Evolutionary conservation across 1,140 invertebrate genomes (phyloP).

Genomic region (Rhagoletis zephyria): DNA sequence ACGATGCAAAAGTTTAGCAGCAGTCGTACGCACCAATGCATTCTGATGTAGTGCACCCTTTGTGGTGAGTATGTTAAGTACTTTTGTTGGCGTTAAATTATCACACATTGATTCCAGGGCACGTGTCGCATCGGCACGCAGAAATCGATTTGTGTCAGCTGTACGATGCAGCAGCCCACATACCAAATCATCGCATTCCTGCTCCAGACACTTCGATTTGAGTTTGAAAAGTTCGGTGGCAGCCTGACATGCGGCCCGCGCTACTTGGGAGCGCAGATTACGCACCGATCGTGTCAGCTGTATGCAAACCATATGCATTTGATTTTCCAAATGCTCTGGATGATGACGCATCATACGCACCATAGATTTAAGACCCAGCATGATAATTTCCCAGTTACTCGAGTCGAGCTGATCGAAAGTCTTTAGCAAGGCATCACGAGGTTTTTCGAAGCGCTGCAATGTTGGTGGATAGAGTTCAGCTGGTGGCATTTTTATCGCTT

Average conservation of each 20-base stretch:
- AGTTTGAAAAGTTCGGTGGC: slow-evolving; percentile 84
- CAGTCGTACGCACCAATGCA: slow-evolving; percentile 84
- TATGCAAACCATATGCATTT: slow-evolving; percentile 79
- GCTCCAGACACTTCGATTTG: slow-evolving; percentile 82
- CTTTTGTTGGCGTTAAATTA: slow-evolving; percentile 77
- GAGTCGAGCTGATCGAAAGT: slow-evolving; percentile 80
- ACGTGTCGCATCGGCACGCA: slow-evolving; percentile 88
- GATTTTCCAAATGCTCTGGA: slow-evolving; percentile 78
- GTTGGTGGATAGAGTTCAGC: slow-evolving; percentile 66
- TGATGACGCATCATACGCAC: slow-evolving; percentile 83
- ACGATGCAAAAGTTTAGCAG: slow-evolving; percentile 84
- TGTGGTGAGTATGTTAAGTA: slow-evolving; percentile 74
- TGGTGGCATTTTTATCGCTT: slow-evolving; percentile 67
- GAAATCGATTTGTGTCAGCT: slow-evolving; percentile 93
- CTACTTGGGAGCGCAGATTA: slow-evolving; percentile 92
- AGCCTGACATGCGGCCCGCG: slow-evolving; percentile 86
- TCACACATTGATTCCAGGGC: slow-evolving; percentile 87
- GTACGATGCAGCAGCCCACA: slow-evolving; percentile 87
- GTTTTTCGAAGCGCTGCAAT: slow-evolving; percentile 75
- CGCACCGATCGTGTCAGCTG: slow-evolving; percentile 84
- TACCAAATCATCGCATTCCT: slow-evolving; percentile 90
- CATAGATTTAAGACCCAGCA: slow-evolving; percentile 83
- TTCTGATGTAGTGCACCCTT: slow-evolving; percentile 86
- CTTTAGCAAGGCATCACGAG: slow-evolving; percentile 78
- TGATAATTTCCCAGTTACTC: slow-evolving; percentile 88